A percentile compares a stretch with the other conserved stretches of the same genome.
These are phyloP conservation scores for Sminthurides aquaticus DNA, from an alignment of 2,888 invertebrate genomes.

Conservation along the genomic window DNA sequence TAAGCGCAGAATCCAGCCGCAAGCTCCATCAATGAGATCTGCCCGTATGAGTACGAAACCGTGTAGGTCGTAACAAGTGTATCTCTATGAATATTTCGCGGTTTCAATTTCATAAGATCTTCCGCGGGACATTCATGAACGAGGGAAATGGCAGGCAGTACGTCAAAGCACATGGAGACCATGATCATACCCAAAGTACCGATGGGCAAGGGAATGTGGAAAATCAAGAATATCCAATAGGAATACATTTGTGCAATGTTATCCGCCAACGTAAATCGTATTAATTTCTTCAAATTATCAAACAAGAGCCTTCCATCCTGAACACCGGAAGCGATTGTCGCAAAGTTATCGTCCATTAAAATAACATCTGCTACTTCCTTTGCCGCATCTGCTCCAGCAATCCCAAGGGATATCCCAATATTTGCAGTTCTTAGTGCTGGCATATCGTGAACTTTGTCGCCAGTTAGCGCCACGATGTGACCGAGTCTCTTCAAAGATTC, in stretches of 20 bases:
- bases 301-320: conserved; percentile 91
- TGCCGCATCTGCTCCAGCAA: conserved; percentile 71
- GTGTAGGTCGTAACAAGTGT: conserved; percentile 26
- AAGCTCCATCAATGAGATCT: conserved; percentile 49
- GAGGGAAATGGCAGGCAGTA: conserved; percentile 17
- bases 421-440: conserved; percentile 77
- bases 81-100: conserved; percentile 22
- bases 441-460: conserved; percentile 80
- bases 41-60: conserved; percentile 31
- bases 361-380: conserved; percentile 88
- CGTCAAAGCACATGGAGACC: conserved; percentile 62
- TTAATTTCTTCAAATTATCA: conserved; percentile 74
- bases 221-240: conserved; percentile 27
- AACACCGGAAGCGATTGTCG: conserved; percentile 75
- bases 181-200: conserved; percentile 22
- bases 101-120: conserved; percentile 27
- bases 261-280: conserved; percentile 26
- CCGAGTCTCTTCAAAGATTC: conserved; percentile 74
- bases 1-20: conserved; percentile 53
- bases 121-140: conserved; percentile 24
- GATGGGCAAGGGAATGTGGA: conserved; percentile 25
- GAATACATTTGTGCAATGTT: conserved; percentile 29
- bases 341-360: conserved; percentile 78
- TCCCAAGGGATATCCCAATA: conserved; percentile 76
- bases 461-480: conserved; percentile 74